Evolutionary conservation across 2,113 vertebrate genomes (phyloP), one percentile per base, ranked within the genome.

Genomic region (Narcine bancroftii): DNA sequence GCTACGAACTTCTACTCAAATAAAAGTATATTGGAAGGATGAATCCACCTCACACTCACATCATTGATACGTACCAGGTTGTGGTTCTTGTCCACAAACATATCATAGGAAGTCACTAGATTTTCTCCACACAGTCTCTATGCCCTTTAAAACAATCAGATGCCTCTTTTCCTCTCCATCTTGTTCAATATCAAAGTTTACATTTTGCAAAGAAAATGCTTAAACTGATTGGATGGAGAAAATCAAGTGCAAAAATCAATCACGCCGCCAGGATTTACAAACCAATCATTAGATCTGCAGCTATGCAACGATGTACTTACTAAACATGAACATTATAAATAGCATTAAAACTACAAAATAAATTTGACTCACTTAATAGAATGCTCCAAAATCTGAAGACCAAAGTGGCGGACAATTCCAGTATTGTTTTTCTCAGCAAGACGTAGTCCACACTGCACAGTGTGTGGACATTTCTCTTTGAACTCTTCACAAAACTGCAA

Each of bases 401-500:
- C 99, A 93, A 99, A 99, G 95, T 99, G 99, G 95, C 99, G 96
- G 94, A 99, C 96, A 92, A 99, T 96, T 92, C 98, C 96, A 7
- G 97, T 94, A 77, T 99, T 98, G 1, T 96, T 96, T 96, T 97
- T 98, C 93, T 98, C 98, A 0, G 98, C 97, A 93, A 99, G 93
- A 94, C 96, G 97, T 94, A 99, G 95, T 92, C 98, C 98, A 93
- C 98, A 99, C 65, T 97, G 97, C n/a, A 99, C 96, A 93, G 98
- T 98, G 69, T 98, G 95, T 4, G 97, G 95, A 93, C 97, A 99
- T 42, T 97, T 97, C 94, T 99, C 98, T 95, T 99, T 99, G 95
- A 99, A 99, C 81, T 99, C 98, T 93, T 99, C 99, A 95, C 97
- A 99, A 94, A 99, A 99, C 99, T 99, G 93, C 65, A 93, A 26